A percentile compares a stretch with the other conserved stretches of the same genome.
Evolutionary conservation across 2,797 vertebrate genomes (phyloP).

Genomic region (Lacerta agilis): DNA sequence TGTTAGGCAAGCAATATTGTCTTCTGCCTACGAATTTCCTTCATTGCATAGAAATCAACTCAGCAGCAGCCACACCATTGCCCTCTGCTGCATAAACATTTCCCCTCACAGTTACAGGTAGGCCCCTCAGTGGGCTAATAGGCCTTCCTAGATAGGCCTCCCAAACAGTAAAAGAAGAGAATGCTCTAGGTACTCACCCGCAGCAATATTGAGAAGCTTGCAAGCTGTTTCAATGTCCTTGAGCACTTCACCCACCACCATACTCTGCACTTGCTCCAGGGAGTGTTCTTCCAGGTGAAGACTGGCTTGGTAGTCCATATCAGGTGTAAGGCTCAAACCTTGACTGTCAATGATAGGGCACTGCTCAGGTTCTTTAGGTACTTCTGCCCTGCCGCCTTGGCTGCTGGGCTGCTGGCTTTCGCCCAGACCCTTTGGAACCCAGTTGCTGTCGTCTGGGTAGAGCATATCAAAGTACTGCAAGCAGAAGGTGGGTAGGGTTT

Average conservation of each 20-base stretch:
- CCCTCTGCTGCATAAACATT: neutral
- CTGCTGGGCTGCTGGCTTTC: conserved; percentile 55
- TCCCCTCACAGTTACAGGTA: neutral
- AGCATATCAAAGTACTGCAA: conserved; percentile 94
- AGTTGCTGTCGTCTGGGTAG: conserved; percentile 83
- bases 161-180: neutral
- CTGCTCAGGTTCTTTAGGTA: conserved; percentile 73
- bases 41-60: neutral
- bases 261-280: conserved; percentile 96
- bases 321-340: conserved; percentile 84
- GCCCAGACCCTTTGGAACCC: conserved; percentile 83
- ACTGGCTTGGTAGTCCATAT: conserved; percentile 81
- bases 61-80: neutral
- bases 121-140: neutral
- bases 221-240: conserved; percentile 98
- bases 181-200: conserved; percentile 81
- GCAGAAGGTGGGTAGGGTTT: conserved; percentile 83
- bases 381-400: conserved; percentile 59
- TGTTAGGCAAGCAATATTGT: neutral
- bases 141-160: accelerated
- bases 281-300: conserved; percentile 89
- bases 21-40: neutral
- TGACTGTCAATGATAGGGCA: conserved; percentile 98
- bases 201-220: conserved; percentile 94
- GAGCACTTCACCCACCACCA: conserved; percentile 97